These are phyloP conservation scores for Bergia puertoricense DNA, from an alignment of 92 coral and sea anemone genomes.

Conservation along the genomic window DNA sequence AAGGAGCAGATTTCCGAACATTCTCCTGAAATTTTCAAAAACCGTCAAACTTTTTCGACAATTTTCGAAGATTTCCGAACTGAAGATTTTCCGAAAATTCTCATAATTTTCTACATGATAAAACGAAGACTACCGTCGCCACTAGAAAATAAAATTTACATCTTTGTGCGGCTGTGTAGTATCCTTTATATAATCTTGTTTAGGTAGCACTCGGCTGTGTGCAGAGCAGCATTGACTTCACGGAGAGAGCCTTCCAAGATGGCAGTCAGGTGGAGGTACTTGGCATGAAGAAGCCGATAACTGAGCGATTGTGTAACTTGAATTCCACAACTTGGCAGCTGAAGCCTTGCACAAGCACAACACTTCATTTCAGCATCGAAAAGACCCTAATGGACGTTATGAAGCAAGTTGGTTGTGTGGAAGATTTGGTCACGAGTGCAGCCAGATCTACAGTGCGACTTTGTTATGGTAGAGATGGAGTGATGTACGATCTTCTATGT, in stretches of 20 bases:
- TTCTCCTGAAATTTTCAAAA: no score
- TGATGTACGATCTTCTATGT: conserved; percentile 31
- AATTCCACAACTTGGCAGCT: conserved; percentile 15
- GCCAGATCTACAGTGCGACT: conserved; percentile 25
- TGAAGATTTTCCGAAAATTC: no score
- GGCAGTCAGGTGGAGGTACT: conserved; percentile 48
- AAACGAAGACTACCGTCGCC: background rate
- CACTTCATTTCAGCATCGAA: conserved; percentile 7
- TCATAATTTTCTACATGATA: no score
- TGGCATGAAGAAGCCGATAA: conserved; percentile 32
- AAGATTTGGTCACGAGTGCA: background rate
- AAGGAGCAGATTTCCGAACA: no score
- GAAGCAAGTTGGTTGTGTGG: conserved; percentile 1
- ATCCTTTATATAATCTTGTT: background rate
- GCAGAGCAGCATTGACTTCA: conserved; percentile 32
- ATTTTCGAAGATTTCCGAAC: no score
- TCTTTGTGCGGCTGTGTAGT: background rate
- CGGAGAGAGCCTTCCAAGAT: conserved; percentile 38
- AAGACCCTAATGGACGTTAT: background rate
- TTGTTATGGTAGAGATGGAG: conserved; percentile 23
- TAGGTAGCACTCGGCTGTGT: conserved; percentile 24
- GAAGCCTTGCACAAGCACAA: conserved; percentile 16
- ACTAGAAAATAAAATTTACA: no score
- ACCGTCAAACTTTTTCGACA: no score
- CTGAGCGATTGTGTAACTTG: conserved; percentile 6